phyloP scores from a whole-genome alignment of 2,888 invertebrate genomes.

The Cheilosia soror region DNA sequence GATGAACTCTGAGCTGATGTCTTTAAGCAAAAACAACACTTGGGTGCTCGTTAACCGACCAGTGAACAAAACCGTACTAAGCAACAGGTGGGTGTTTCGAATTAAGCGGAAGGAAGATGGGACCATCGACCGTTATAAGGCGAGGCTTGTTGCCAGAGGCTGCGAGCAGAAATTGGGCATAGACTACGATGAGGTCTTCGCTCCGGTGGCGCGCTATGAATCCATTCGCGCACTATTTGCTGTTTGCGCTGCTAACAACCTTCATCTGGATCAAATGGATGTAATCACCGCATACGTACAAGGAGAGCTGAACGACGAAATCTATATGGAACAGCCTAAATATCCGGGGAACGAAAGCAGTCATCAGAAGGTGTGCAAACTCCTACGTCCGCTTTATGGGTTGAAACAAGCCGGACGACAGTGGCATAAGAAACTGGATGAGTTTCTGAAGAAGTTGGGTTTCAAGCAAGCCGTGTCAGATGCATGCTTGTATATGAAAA shows the following conservation, averaged over 20 bases:
- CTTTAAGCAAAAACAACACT: conserved; percentile 39
- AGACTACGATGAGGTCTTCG: conserved; percentile 75
- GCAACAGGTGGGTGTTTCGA: conserved; percentile 54
- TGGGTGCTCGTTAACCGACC: conserved; percentile 49
- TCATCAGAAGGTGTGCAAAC: too few relatives aligned
- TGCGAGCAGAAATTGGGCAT: conserved; percentile 70
- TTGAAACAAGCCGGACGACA: conserved; percentile 65
- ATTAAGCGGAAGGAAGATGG: conserved; percentile 43
- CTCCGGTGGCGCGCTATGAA: conserved; percentile 72
- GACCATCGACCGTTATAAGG: conserved; percentile 57
- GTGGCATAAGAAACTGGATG: conserved; percentile 49
- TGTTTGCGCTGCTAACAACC: conserved; percentile 47
- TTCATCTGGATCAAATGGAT: conserved; percentile 70
- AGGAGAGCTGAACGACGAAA: conserved; percentile 20
- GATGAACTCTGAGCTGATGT: conserved; percentile 90
- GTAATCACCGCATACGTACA: conserved; percentile 61
- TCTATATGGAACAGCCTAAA: conserved; percentile 70
- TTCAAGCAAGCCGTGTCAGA: conserved; percentile 9
- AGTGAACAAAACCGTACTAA: conserved; percentile 9
- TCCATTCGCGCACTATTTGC: conserved; percentile 67
- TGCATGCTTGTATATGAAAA: conserved; percentile 1
- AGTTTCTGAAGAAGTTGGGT: background rate
- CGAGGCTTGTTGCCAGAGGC: conserved; percentile 61
- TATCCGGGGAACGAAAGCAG: conserved; percentile 28
- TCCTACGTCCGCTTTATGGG: conserved; percentile 19